Conservation (phyloP, 2,888 invertebrate species). For the Diloba caeruleocephala region DNA sequence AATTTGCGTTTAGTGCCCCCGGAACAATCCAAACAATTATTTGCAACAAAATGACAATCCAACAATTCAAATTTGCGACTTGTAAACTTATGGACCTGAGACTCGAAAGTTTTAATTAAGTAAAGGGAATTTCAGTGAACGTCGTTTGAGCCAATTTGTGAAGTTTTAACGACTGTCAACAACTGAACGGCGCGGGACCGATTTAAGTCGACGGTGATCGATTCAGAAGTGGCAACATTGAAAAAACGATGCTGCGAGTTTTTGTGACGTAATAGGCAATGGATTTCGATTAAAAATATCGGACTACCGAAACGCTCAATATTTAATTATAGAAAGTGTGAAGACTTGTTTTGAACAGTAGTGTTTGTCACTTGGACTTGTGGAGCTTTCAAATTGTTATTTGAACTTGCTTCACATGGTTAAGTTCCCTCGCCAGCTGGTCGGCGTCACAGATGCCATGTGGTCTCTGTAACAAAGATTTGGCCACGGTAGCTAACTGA, state of each 20-base stretch:
- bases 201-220: conserved; percentile 57
- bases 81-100: conserved; percentile 57
- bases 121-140: conserved; percentile 72
- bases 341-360: too few relatives aligned
- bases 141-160: conserved; percentile 75
- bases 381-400: too few relatives aligned
- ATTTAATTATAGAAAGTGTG: conserved; percentile 16
- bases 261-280: conserved; percentile 41
- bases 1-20: conserved; percentile 43
- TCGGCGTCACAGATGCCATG: too few relatives aligned
- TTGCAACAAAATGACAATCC: conserved; percentile 54
- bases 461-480: too few relatives aligned
- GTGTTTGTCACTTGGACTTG: too few relatives aligned
- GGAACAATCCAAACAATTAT: conserved; percentile 50
- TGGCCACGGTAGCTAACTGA: too few relatives aligned
- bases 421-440: too few relatives aligned
- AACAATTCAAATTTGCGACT: conserved; percentile 62
- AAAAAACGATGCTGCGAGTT: conserved; percentile 39
- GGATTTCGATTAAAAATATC: conserved; percentile 36
- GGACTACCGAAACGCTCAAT: conserved; percentile 8
- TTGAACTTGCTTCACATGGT: too few relatives aligned
- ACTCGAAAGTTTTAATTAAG: conserved; percentile 81
- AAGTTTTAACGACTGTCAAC: conserved; percentile 80
- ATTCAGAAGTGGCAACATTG: conserved; percentile 51
- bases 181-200: conserved; percentile 51